Evolutionary conservation across 2,113 vertebrate genomes (phyloP), one percentile per base, ranked within the genome.

Genomic region (Fregata magnificens): DNA sequence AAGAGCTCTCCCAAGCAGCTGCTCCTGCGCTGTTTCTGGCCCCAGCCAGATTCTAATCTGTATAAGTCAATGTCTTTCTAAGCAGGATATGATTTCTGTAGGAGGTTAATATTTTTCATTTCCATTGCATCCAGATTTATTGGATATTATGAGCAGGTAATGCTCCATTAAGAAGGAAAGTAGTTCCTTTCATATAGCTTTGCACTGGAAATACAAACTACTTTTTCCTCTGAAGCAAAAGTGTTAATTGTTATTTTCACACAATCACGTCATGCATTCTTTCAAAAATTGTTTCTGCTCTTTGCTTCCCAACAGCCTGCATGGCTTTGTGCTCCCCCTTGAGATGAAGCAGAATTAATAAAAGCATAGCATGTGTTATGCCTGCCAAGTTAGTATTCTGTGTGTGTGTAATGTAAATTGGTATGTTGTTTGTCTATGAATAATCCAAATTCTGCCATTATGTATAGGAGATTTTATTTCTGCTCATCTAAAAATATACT

Each of bases 201-300:
- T 96, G 98, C 98, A 97, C 97, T 98, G 98, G 98, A 95, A 97
- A 98, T 98, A 97, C 95, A 97, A 91, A 92, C 82, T 91, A 97
- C 26, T 83, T 84, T 95, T 95, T 97, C 92, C 96, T 92, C 94
- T 83, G 82, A 97, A 96, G 88, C 96, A 94, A 81, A 93, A 96
- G 88, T 91, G 94, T 93, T 97, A 96, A 50, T 69, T 84, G 73
- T 87, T 66, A 52, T 94, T 96, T 92, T 97, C 88, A 95, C 84
- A 96, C 77, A 97, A 92, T 97, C 95, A 94, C 87, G 86, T 97
- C 88, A 88, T 97, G 59, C 62, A 80, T 94, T 96, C 79, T 93
- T 97, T 69, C 84, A 79, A 87, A 93, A 84, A 18, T 63, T 76
- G 21, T 55, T 92, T 97, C 77, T 93, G 69, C 55, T 97, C 84